These are phyloP conservation scores for Blastobasis adustella DNA, from an alignment of 2,888 invertebrate species.

Conservation along the genomic window DNA sequence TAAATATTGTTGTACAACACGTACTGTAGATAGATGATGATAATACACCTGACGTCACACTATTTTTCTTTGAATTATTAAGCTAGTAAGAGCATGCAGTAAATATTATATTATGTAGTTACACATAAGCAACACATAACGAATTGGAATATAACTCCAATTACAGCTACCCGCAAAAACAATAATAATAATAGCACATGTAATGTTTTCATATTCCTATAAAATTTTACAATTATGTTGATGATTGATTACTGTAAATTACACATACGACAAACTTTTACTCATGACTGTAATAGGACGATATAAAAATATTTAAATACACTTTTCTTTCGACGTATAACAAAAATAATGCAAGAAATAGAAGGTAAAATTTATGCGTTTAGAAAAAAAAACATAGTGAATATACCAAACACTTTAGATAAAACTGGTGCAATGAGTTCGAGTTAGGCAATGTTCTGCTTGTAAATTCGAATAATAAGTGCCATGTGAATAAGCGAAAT, in stretches of 20 bases:
- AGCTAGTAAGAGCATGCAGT: slow-evolving; percentile 2
- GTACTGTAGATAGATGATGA: no score
- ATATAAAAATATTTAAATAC: not conserved
- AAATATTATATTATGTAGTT: not conserved
- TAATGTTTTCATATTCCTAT: no score
- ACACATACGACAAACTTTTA: not conserved
- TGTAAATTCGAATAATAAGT: not conserved
- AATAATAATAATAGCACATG: no score
- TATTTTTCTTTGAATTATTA: not conserved
- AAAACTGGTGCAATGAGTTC: not conserved
- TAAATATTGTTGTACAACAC: no score
- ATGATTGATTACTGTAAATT: not conserved
- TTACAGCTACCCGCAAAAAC: no score
- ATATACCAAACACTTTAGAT: slow-evolving; percentile 4
- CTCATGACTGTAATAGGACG: not conserved
- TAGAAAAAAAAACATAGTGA: not conserved
- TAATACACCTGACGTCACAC: not conserved
- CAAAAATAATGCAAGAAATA: not conserved
- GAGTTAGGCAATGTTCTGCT: not conserved
- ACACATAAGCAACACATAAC: not conserved
- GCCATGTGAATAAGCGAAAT: not conserved
- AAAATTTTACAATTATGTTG: no score
- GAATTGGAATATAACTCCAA: no score
- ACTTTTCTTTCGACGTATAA: not conserved
- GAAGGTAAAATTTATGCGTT: not conserved